These are phyloP conservation scores for Microcaecilia unicolor DNA, from an alignment of 2,797 vertebrate genomes.

Conservation along the genomic window DNA sequence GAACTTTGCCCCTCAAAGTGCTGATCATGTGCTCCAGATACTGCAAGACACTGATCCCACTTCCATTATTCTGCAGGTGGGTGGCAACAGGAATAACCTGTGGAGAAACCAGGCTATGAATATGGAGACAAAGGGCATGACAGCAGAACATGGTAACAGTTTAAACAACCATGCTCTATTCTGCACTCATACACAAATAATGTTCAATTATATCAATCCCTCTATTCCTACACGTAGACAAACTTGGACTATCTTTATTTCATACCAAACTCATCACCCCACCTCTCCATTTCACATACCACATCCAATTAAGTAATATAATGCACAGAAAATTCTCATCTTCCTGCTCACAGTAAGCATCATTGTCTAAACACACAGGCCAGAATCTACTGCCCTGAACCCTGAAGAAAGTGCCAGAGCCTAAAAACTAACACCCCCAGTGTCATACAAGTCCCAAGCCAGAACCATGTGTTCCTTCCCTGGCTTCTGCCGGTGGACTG, in stretches of 20 bases:
- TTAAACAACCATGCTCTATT: background rate
- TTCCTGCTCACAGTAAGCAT: too few relatives aligned
- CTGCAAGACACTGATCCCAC: slow-evolving; percentile 80
- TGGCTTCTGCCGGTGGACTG: too few relatives aligned
- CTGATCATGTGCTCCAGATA: slow-evolving; percentile 93
- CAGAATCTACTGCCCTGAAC: too few relatives aligned
- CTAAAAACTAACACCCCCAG: too few relatives aligned
- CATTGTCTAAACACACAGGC: too few relatives aligned
- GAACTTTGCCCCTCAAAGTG: slow-evolving; percentile 80
- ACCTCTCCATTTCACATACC: too few relatives aligned
- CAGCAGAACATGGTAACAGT: background rate
- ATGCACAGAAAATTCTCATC: too few relatives aligned
- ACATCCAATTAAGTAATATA: too few relatives aligned
- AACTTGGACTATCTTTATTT: too few relatives aligned
- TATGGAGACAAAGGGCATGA: accelerated
- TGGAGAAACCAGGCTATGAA: background rate
- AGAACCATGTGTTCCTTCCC: background rate
- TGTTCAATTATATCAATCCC: background rate
- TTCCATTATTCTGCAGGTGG: slow-evolving; percentile 71
- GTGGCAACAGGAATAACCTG: slow-evolving; percentile 88
- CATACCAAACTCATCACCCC: background rate
- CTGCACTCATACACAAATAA: too few relatives aligned
- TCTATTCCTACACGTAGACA: background rate
- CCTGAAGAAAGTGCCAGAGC: too few relatives aligned
- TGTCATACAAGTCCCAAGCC: background rate